phyloP scores from a whole-genome alignment of 2,888 invertebrate species.

The Nipponacmea schrenckii region DNA sequence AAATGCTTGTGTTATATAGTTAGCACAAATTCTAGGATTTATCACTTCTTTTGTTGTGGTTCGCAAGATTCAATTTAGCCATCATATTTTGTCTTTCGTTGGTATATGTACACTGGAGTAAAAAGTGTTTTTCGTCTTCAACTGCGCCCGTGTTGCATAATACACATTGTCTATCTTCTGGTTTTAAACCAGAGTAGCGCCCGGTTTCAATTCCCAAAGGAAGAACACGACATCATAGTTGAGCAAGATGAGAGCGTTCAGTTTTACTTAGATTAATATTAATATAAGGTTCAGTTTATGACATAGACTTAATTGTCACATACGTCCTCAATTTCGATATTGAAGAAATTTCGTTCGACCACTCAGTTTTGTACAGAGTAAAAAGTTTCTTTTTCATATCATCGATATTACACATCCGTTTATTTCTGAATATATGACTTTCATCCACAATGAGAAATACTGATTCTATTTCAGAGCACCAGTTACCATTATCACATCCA shows the following conservation, averaged over 20 bases:
- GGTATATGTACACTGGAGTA: neutral
- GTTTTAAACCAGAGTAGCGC: too few relatives aligned
- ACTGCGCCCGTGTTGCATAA: too few relatives aligned
- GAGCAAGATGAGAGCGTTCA: too few relatives aligned
- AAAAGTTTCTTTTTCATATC: neutral
- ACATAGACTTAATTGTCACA: too few relatives aligned
- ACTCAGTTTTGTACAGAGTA: neutral
- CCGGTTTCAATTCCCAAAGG: too few relatives aligned
- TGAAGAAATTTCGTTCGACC: too few relatives aligned
- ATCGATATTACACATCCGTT: neutral
- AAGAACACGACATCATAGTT: too few relatives aligned
- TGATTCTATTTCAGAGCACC: neutral
- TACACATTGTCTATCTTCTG: too few relatives aligned
- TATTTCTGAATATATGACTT: neutral
- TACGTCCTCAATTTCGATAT: too few relatives aligned
- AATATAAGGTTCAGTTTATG: too few relatives aligned
- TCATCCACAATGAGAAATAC: neutral
- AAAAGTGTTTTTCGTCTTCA: neutral
- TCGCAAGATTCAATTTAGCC: neutral
- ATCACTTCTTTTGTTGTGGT: neutral
- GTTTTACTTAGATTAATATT: too few relatives aligned
- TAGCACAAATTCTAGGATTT: too few relatives aligned
- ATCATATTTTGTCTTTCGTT: neutral
- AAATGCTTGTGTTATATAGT: neutral
- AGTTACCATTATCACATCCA: neutral